Evolutionary conservation across 30 jellyfish, hydroid and myxozoan species (phyloP), one percentile per base, ranked within the genome.

Genomic region (Sanderia malayensis): DNA sequence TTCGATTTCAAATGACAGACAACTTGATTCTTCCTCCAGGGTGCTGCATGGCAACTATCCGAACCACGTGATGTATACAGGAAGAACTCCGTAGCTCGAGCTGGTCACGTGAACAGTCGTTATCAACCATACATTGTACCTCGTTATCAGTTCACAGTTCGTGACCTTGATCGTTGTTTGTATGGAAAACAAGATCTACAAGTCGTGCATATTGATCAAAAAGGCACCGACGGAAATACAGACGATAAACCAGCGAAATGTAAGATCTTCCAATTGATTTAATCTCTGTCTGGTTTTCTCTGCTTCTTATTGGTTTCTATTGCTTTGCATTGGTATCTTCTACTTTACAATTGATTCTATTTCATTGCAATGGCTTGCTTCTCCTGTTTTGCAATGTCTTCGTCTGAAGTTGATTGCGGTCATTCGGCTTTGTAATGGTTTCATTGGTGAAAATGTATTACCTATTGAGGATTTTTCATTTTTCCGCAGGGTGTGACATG

Each of bases 201-300:
- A 70, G 94, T 87, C 57, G 94, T 87, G 26, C 94, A 82, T 22
- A 87, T 87, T 22, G 96, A 81, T 27, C 59, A 46, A 2, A 74
- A 68, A 34, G 70, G 44, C 22, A 22, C 68, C 30, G 86, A 70
- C 10, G 85, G 80, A 9, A 63, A 64, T 19, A 67, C 74, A 24
- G 96, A 87, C 21, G 96, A 87, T 52, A 87, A 81, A 58, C 96
- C 96, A 41, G 96, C 96, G 2, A 87, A 87, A 73, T 87, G 96
- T 87, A 73, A 41, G n/a, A n/a, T n/a, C n/a, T n/a, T n/a, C n/a
- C n/a, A n/a, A n/a, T n/a, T n/a, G n/a, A n/a, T n/a, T n/a, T n/a
- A n/a, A n/a, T n/a, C n/a, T n/a, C n/a, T n/a, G n/a, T n/a, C n/a
- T n/a, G n/a, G n/a, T n/a, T n/a, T n/a, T n/a, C n/a, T n/a, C n/a